Evolutionary conservation across 2,797 vertebrate genomes (phyloP).

Genomic region (Salmo trutta): DNA sequence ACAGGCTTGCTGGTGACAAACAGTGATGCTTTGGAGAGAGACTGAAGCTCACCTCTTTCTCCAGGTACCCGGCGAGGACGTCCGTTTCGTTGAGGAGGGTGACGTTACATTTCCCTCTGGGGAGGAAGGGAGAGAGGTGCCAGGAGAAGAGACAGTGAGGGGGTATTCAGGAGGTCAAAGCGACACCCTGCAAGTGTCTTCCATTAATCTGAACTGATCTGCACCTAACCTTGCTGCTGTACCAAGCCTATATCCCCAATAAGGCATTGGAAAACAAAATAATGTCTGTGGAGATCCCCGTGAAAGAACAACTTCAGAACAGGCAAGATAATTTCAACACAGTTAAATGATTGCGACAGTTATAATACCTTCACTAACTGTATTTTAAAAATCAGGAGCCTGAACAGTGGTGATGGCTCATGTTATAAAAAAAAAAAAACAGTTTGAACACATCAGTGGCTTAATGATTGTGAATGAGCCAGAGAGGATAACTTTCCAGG

Average conservation of each 20-base stretch:
- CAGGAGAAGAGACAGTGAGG: not conserved
- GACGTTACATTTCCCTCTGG: slow-evolving; percentile 93
- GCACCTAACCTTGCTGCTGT: not conserved
- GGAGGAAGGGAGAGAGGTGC: slow-evolving; percentile 18
- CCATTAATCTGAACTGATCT: not conserved
- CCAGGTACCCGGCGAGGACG: slow-evolving; percentile 86
- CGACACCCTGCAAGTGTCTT: not conserved
- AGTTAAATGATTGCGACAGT: not conserved
- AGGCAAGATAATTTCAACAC: no score
- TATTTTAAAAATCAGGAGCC: not conserved
- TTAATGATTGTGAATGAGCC: not conserved
- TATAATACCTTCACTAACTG: not conserved
- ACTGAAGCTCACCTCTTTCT: slow-evolving; percentile 83
- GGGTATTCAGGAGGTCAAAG: not conserved
- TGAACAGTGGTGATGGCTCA: not conserved
- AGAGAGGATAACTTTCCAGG: no score
- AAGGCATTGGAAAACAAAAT: not conserved
- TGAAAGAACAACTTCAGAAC: not conserved
- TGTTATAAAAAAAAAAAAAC: no score
- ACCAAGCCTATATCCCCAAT: no score
- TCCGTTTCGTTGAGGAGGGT: slow-evolving; percentile 95
- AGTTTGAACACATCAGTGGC: not conserved
- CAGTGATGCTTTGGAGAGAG: no score
- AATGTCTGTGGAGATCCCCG: not conserved
- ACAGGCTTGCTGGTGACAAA: no score